Evolutionary conservation across 2,888 invertebrate species (phyloP), one percentile per base, ranked within the genome.

Genomic region (Drosophila nr. fundita): DNA sequence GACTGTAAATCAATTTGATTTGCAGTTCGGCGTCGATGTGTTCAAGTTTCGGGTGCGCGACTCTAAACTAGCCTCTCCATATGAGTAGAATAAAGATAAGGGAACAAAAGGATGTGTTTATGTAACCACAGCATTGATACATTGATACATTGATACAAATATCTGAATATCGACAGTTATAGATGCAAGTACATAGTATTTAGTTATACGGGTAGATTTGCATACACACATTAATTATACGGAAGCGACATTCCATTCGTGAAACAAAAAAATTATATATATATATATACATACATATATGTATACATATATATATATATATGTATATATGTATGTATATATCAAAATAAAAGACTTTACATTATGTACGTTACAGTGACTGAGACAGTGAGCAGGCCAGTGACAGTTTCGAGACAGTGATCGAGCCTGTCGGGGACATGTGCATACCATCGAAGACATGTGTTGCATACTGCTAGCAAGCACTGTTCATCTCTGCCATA

Each of bases 211-310:
- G 36, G 13, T 55, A 57, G 45, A 15, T 45, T 24, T 45, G 24
- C 60, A 81, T 48, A 75, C 42, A 61, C 48, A 59, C 27, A 71
- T 45, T 45, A 76, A 45, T 36, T 64, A 73, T 48, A 64, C 45
- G 42, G 24, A 60, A 66, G 54, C 40, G 48, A 69, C 49, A 63
- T 50, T 38, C 48, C 55, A 66, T 65, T 66, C 45, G 48, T 36
- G 34, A 11, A 30, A 58, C 13, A 49, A 45, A 52, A 30, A 18
- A 27, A 81, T 4, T 8, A 18, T 8, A 18, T 8, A 38, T 3
- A 18, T 8, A 38, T 18, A 18, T 0, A 38, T 2, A 18, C 1
- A 8, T 18, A 18, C 0, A 13, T 3, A 36, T 3, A 18, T 4
- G 15, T 3, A 13, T 4, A 15, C 6, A 15, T 0, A 15, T 6